These are phyloP conservation scores for Gymnoscelis rufifasciata DNA, from an alignment of 2,888 invertebrate species.

Conservation along the genomic window DNA sequence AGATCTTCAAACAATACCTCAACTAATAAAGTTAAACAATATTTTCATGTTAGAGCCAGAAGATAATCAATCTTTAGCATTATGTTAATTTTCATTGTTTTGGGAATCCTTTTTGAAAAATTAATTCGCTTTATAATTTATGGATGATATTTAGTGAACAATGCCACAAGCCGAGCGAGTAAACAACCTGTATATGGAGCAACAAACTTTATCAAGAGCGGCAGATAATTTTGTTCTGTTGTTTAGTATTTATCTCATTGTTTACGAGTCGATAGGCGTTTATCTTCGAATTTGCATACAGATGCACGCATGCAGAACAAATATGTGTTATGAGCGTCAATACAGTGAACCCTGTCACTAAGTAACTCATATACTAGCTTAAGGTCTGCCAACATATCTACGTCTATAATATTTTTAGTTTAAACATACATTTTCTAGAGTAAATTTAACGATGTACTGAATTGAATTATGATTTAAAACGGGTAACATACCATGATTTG, in stretches of 20 bases:
- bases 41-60: conserved; percentile 1
- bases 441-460: no score
- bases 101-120: conserved; percentile 11
- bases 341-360: conserved; percentile 32
- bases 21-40: not conserved
- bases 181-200: conserved; percentile 70
- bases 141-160: conserved; percentile 44
- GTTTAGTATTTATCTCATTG: conserved; percentile 64
- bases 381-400: conserved; percentile 30
- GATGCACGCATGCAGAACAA: conserved; percentile 40
- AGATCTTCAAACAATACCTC: not conserved
- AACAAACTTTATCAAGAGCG: conserved; percentile 73
- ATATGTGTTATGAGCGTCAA: conserved; percentile 31
- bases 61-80: conserved; percentile 13
- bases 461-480: no score
- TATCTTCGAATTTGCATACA: conserved; percentile 54
- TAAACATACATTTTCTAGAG: no score
- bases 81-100: conserved; percentile 22
- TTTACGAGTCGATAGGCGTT: conserved; percentile 51
- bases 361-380: conserved; percentile 29
- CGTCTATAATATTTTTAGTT: not conserved
- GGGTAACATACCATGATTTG: no score
- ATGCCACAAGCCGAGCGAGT: conserved; percentile 46
- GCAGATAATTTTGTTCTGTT: conserved; percentile 56
- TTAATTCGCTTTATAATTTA: conserved; percentile 36